phyloP scores from a whole-genome alignment of 1,140 invertebrate species.

The Saccostrea echinata region DNA sequence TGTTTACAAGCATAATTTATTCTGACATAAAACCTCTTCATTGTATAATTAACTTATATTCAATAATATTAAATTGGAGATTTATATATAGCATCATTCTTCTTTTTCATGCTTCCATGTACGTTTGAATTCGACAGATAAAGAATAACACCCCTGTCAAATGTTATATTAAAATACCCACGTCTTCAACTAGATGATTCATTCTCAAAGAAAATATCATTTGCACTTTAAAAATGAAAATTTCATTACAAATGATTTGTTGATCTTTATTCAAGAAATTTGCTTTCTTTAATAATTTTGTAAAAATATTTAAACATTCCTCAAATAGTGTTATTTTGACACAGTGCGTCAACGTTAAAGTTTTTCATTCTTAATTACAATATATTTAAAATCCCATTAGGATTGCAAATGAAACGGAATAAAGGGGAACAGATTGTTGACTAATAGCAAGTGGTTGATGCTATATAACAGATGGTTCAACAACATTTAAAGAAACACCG shows the following conservation, averaged over 20 bases:
- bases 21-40: too few species aligned
- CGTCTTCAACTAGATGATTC: neutral
- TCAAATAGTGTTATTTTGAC: neutral
- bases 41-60: too few species aligned
- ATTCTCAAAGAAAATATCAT: neutral
- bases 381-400: neutral
- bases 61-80: too few species aligned
- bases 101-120: too few species aligned
- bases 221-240: neutral
- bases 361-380: neutral
- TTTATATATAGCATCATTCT: too few species aligned
- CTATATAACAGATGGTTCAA: neutral
- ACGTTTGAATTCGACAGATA: neutral
- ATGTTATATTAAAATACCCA: neutral
- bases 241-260: neutral
- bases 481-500: neutral
- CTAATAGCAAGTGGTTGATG: neutral
- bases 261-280: neutral
- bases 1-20: too few species aligned
- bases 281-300: neutral
- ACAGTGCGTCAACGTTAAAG: neutral
- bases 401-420: neutral
- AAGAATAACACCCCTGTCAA: neutral
- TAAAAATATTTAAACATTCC: slow-evolving; percentile 3
- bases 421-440: neutral